Conservation (phyloP, 2,888 invertebrate species). For the Biston betularia region DNA sequence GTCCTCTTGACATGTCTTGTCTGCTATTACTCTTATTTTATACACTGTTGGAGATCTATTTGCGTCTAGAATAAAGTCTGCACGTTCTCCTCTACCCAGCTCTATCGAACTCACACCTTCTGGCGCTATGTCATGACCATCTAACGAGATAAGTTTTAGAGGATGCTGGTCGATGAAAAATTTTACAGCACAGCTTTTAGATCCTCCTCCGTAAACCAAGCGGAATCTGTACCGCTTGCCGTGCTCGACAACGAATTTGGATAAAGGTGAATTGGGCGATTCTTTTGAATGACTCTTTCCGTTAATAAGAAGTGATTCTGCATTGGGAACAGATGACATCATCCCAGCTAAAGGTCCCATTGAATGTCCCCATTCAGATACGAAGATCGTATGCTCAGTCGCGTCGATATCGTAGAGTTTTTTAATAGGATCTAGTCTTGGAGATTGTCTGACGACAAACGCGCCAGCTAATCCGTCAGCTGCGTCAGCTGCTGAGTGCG, state of each 20-base stretch:
- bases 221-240: slow-evolving; percentile 89
- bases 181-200: slow-evolving; percentile 89
- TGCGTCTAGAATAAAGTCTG: slow-evolving; percentile 90
- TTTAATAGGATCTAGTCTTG: slow-evolving; percentile 86
- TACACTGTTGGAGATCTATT: slow-evolving; percentile 85
- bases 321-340: slow-evolving; percentile 68
- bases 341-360: slow-evolving; percentile 80
- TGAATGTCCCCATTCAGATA: slow-evolving; percentile 90
- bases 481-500: slow-evolving; percentile 89
- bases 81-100: slow-evolving; percentile 90
- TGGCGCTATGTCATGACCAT: slow-evolving; percentile 88
- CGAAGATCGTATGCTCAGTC: slow-evolving; percentile 88
- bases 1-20: slow-evolving; percentile 78
- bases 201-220: slow-evolving; percentile 88
- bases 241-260: slow-evolving; percentile 83
- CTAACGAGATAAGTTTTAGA: slow-evolving; percentile 89
- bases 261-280: slow-evolving; percentile 70
- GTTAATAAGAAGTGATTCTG: slow-evolving; percentile 87
- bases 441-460: slow-evolving; percentile 89
- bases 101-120: slow-evolving; percentile 85
- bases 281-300: slow-evolving; percentile 85
- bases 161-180: slow-evolving; percentile 88
- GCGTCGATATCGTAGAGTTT: slow-evolving; percentile 90
- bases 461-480: slow-evolving; percentile 90
- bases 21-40: slow-evolving; percentile 85